Percentiles rank a stretch among this genome's conserved stretches.
Conservation (phyloP, 2,888 invertebrate species). For the Ectemnius lituratus region DNA sequence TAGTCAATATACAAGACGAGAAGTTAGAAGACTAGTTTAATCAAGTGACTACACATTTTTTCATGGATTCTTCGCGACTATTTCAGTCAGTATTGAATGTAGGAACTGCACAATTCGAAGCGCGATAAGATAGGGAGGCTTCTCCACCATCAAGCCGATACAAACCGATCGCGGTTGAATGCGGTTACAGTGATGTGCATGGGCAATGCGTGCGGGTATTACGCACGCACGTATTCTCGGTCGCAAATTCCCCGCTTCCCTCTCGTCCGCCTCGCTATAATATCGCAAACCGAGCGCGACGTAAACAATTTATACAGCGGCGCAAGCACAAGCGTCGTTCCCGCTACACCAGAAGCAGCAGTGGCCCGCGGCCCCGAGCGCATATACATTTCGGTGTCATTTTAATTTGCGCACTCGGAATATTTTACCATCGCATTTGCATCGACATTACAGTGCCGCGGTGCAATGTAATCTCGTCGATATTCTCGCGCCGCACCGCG, state of each 20-base stretch:
- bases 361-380: slow-evolving; percentile 6
- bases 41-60: too few species aligned
- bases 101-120: slow-evolving; percentile 44
- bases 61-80: too few species aligned
- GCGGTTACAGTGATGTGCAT: slow-evolving; percentile 28
- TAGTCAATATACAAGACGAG: too few species aligned
- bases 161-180: slow-evolving; percentile 32
- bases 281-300: slow-evolving; percentile 67
- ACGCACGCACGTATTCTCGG: slow-evolving; percentile 20
- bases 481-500: slow-evolving; percentile 71
- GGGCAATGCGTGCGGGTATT: slow-evolving; percentile 39
- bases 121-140: slow-evolving; percentile 40
- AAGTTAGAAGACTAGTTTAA: too few species aligned
- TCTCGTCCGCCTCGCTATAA: slow-evolving; percentile 59
- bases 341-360: slow-evolving; percentile 35
- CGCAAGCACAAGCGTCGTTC: slow-evolving; percentile 47
- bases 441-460: slow-evolving; percentile 71
- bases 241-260: slow-evolving; percentile 12
- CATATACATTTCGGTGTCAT: slow-evolving; percentile 76
- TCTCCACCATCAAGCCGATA: slow-evolving; percentile 27
- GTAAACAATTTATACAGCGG: slow-evolving; percentile 73
- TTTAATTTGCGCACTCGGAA: slow-evolving; percentile 76
- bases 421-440: slow-evolving; percentile 77
- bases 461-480: slow-evolving; percentile 76
- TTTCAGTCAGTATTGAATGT: too few species aligned